A percentile compares a stretch with the other conserved stretches of the same genome.
Conservation (phyloP, 2,797 vertebrate genomes). For the Gephyroberyx darwinii region DNA sequence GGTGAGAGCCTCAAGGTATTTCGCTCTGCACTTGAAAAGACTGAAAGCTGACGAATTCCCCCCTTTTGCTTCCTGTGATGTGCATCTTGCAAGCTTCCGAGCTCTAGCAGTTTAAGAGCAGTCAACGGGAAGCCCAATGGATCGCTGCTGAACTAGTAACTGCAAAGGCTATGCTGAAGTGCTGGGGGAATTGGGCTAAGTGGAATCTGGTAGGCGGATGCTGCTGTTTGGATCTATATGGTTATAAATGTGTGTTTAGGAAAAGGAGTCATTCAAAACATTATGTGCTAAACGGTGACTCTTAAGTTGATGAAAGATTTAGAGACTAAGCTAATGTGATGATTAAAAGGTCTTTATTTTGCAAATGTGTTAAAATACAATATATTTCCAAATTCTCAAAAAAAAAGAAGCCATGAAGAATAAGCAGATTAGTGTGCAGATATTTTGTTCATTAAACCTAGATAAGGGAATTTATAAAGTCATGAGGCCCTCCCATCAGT, state of each 20-base stretch:
- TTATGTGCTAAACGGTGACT: background rate
- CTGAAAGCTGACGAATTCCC: conserved; percentile 50
- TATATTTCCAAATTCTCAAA: no score
- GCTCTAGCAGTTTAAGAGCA: conserved; percentile 56
- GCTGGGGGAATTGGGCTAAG: conserved; percentile 61
- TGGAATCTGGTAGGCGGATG: conserved; percentile 43
- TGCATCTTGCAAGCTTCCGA: conserved; percentile 55
- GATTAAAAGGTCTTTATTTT: no score
- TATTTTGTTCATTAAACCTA: background rate
- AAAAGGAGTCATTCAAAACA: conserved; percentile 33
- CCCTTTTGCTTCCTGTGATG: conserved; percentile 60
- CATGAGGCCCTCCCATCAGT: background rate
- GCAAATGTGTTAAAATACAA: no score
- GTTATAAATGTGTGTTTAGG: conserved; percentile 31
- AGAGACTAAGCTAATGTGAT: background rate
- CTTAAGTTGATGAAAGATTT: background rate
- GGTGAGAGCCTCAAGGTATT: conserved; percentile 65
- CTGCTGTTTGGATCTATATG: conserved; percentile 57
- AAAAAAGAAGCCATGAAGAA: no score
- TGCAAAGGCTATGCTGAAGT: conserved; percentile 54
- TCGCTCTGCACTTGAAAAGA: conserved; percentile 59
- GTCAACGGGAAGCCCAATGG: conserved; percentile 48
- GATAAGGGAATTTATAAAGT: no score
- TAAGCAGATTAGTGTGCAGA: background rate
- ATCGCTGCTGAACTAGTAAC: conserved; percentile 53